Conservation (phyloP, 1,140 invertebrate species). For the Meloidogyne exigua region DNA sequence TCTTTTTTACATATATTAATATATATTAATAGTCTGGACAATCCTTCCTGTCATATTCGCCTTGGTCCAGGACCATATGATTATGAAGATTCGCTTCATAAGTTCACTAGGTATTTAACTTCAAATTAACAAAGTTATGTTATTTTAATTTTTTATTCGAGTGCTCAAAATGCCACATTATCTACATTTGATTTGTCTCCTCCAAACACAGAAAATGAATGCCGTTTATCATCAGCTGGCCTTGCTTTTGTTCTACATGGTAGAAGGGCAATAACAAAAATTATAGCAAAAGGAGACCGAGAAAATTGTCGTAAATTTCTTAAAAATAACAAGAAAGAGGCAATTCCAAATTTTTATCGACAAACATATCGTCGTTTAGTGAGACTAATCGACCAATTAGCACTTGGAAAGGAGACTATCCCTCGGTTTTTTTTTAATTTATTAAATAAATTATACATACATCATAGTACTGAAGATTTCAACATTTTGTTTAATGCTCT, state of each 20-base stretch:
- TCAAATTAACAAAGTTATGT: not conserved
- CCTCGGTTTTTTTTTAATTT: not conserved
- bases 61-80: slow-evolving; percentile 22
- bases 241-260: slow-evolving; percentile 26
- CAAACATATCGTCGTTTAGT: slow-evolving; percentile 14
- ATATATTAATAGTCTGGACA: not conserved
- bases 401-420: not conserved
- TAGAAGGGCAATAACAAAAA: slow-evolving; percentile 16
- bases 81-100: slow-evolving; percentile 10
- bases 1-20: not conserved
- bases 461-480: slow-evolving; percentile 9
- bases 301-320: not conserved
- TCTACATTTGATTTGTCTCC: slow-evolving; percentile 15
- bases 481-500: not conserved
- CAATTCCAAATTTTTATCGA: slow-evolving; percentile 2
- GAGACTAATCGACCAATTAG: slow-evolving; percentile 9
- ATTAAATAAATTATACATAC: not conserved
- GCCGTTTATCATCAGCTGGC: slow-evolving; percentile 18
- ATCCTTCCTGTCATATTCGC: slow-evolving; percentile 11
- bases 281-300: slow-evolving; percentile 6
- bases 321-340: slow-evolving; percentile 7
- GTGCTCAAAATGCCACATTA: not conserved
- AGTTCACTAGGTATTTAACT: slow-evolving; percentile 2
- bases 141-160: not conserved
- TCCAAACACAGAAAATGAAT: slow-evolving; percentile 3